Base-by-base conservation (phyloP, 2,888 invertebrate species). In the Leucophenga maculata region DNA sequence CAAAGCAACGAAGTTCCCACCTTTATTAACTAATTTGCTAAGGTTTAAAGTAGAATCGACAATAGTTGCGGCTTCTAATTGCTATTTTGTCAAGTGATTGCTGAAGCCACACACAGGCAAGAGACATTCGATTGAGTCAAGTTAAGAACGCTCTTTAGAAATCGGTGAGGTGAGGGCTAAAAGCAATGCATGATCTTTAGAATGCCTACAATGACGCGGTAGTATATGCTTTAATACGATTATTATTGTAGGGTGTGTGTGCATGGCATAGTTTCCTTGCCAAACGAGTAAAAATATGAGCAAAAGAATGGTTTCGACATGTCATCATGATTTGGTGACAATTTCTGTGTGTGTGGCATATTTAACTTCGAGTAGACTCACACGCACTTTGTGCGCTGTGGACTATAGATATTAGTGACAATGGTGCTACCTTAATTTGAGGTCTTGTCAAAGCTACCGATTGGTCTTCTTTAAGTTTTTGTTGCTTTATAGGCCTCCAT, bases 11-110 rank as follows among this genome's bases (percentile, higher is more conserved):
- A 73, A 32, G 54, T 76, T 81, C 81, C 83, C 83, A 81, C 81
- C 81, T 84, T 84, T 83, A 80, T 81, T 81, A 81, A 77, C 84
- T 77, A 81, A 81, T 81, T 81, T 81, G 83, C 72, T 74, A 78
- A 72, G 80, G 84, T 78, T 72, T 72, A 70, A 79, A 78, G 71
- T 71, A 64, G 70, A 31, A 70, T 72, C 57, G 18, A 65, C 46
- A 20, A 64, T 18, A 66, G 46, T 31, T 70, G 74, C 74, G 74
- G 77, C 79, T 67, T 76, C 78, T 80, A 80, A 80, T 80, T 80
- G 80, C 81, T 72, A 72, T 39, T 39, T 39, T 39, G 39, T 39
- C 78, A 74, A 74, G 74, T 71, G 55, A 55, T 71, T 69, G 67
- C 73, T 59, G 57, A 68, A 8, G 16, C 8, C 60, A 60, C 69